Conservation (phyloP, 2,113 vertebrate genomes). For the Syrrhaptes paradoxus region DNA sequence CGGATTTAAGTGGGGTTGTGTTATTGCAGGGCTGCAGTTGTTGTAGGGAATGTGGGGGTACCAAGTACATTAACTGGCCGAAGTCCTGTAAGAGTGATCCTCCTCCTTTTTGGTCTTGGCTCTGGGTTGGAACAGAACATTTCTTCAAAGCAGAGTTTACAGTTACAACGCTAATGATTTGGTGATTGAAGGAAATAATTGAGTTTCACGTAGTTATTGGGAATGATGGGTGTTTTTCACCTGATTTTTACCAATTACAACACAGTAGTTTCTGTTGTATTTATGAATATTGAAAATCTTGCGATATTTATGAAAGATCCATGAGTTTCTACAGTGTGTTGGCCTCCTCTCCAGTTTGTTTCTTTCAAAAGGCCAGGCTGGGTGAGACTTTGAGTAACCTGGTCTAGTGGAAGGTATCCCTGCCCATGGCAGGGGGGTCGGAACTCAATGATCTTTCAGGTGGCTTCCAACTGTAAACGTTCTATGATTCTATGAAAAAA, state of each 20-base stretch:
- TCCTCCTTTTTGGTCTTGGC: neutral
- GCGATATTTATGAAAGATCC: neutral
- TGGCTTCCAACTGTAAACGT: no score
- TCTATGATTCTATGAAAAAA: neutral
- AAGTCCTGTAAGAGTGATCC: neutral
- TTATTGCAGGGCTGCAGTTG: neutral
- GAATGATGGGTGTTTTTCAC: neutral
- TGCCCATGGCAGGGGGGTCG: no score
- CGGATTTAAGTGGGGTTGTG: neutral
- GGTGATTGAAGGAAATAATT: neutral
- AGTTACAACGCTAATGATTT: no score
- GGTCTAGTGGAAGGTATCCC: no score
- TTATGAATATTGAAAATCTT: neutral
- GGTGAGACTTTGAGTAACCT: no score
- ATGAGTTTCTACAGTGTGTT: neutral
- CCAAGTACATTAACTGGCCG: neutral
- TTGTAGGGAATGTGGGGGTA: neutral
- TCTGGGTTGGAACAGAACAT: neutral
- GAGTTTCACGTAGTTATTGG: neutral
- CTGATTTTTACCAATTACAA: neutral
- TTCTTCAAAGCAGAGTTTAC: neutral
- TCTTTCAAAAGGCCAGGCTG: neutral
- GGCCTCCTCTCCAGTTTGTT: neutral
- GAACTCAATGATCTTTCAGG: no score
- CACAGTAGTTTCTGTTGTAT: neutral